Evolutionary conservation across 1,140 invertebrate species (phyloP).

Genomic region (Dendrolimus kikuchii): DNA sequence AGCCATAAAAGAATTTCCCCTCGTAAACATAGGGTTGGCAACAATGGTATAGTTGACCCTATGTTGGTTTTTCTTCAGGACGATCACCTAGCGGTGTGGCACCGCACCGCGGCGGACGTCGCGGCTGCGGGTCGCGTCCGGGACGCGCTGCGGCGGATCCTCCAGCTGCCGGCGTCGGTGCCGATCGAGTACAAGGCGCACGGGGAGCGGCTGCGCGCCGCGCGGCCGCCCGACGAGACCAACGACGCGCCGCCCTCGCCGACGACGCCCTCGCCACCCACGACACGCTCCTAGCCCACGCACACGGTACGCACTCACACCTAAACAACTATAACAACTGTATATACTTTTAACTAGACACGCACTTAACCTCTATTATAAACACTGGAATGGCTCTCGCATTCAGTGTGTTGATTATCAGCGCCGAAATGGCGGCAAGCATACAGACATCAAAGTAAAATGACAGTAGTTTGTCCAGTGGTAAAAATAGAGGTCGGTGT

Average conservation of each 20-base stretch:
- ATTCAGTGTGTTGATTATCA: no score
- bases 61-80: conserved; percentile 76
- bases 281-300: conserved; percentile 3
- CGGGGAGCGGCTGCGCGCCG: conserved; percentile 86
- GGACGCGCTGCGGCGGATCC: conserved; percentile 93
- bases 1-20: no score
- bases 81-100: conserved; percentile 98
- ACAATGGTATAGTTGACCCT: background rate
- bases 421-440: no score
- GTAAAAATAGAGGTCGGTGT: no score
- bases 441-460: no score
- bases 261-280: background rate
- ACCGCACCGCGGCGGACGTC: conserved; percentile 92
- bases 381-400: no score
- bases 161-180: conserved; percentile 94
- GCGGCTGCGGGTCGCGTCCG: conserved; percentile 91
- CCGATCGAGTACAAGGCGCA: conserved; percentile 96
- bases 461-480: no score
- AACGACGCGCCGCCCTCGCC: conserved; percentile 9
- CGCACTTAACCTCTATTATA: no score
- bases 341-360: no score
- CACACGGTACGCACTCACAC: no score
- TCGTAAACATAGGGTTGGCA: no score
- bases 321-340: no score
- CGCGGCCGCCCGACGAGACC: conserved; percentile 93